Evolutionary conservation across 2,888 invertebrate species (phyloP).

Genomic region (Aporophyla lueneburgensis): DNA sequence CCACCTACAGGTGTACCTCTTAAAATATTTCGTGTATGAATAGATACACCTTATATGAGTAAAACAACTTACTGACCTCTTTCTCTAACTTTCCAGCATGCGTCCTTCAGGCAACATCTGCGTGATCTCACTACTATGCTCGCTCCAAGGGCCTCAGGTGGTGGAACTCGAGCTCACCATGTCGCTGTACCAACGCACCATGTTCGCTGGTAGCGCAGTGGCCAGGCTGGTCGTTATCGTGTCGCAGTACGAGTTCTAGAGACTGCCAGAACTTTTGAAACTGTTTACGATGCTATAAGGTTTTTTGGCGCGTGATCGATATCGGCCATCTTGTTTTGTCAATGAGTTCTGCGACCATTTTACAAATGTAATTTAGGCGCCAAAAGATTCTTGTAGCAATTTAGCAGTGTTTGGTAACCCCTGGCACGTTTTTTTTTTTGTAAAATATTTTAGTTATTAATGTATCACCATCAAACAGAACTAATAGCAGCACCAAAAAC

Average conservation of each 20-base stretch:
- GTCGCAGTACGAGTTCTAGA: constrained; percentile 93
- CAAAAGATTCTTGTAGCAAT: neutral
- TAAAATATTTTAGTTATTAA: neutral
- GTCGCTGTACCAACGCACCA: constrained; percentile 94
- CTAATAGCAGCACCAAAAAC: neutral
- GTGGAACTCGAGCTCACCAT: constrained; percentile 96
- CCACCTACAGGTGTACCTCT: too few species aligned
- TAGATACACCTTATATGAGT: too few species aligned
- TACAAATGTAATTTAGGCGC: neutral
- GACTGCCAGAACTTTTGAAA: neutral
- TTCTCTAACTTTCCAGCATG: constrained; percentile 80
- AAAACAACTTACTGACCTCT: neutral
- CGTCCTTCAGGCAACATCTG: constrained; percentile 93
- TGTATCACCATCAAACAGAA: neutral
- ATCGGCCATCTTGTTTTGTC: neutral
- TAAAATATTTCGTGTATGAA: too few species aligned
- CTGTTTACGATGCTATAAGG: neutral
- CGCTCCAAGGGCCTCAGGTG: constrained; percentile 96
- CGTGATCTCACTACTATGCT: constrained; percentile 93
- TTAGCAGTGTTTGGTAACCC: neutral
- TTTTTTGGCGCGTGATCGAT: neutral
- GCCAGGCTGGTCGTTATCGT: constrained; percentile 96
- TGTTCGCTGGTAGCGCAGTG: constrained; percentile 95
- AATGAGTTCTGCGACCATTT: neutral
- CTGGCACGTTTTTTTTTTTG: constrained; percentile 7